Conservation (phyloP, 1,140 invertebrate species). For the Diachasmimorpha longicaudata region DNA sequence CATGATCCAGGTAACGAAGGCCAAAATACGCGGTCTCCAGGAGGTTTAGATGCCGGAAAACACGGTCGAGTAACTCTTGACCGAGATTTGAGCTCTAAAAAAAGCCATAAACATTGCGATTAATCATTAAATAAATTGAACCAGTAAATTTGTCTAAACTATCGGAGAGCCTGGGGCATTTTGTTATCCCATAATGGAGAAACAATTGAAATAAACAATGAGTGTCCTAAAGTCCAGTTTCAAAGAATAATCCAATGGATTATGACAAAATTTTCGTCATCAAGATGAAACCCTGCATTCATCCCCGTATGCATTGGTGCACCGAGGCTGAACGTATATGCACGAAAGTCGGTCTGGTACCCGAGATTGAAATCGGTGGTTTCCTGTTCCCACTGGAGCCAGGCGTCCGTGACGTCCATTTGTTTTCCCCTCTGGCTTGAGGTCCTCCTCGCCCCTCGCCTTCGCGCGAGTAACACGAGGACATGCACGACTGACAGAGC, state of each 20-base stretch:
- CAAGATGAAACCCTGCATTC: not conserved
- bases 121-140: too few species aligned
- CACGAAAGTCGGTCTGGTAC: not conserved
- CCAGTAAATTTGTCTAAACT: too few species aligned
- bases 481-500: slow-evolving; percentile 32
- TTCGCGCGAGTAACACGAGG: not conserved
- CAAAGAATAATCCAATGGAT: not conserved
- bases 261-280: not conserved
- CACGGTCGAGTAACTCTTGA: slow-evolving; percentile 85
- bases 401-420: slow-evolving; percentile 46
- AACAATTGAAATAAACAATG: not conserved
- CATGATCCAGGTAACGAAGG: slow-evolving; percentile 83
- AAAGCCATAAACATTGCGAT: slow-evolving; percentile 35
- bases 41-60: slow-evolving; percentile 88
- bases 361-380: slow-evolving; percentile 45
- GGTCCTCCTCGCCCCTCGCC: not conserved
- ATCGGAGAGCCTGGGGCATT: too few species aligned
- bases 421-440: slow-evolving; percentile 35
- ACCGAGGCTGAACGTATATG: slow-evolving; percentile 1
- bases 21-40: slow-evolving; percentile 94
- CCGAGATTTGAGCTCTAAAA: slow-evolving; percentile 83
- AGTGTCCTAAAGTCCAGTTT: not conserved
- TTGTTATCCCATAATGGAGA: too few species aligned
- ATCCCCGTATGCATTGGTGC: slow-evolving; percentile 1
- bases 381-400: slow-evolving; percentile 46